These are phyloP conservation scores for Hylia prasina DNA, from an alignment of 2,113 vertebrate genomes.

Conservation along the genomic window DNA sequence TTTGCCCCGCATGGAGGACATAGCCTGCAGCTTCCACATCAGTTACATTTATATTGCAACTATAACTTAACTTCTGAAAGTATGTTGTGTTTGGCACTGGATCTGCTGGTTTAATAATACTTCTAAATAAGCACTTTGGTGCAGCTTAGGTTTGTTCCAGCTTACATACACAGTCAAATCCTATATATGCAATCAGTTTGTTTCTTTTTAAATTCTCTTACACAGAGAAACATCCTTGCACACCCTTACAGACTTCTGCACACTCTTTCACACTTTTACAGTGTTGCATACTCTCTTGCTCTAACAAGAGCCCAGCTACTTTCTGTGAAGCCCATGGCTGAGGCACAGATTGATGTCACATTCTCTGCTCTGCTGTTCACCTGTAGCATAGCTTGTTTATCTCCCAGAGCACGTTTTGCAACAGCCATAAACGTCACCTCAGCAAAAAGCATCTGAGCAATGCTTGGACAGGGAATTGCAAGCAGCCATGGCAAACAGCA, in stretches of 20 bases:
- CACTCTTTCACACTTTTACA: background rate
- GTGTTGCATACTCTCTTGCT: background rate
- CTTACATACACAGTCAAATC: background rate
- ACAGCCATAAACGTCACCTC: slow-evolving; percentile 16
- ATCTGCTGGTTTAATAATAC: background rate
- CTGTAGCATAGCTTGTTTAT: background rate
- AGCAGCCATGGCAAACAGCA: slow-evolving; percentile 57
- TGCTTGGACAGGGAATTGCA: background rate
- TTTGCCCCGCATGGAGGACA: background rate
- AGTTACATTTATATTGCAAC: background rate
- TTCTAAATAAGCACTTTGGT: background rate
- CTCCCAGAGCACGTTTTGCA: background rate
- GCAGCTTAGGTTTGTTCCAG: background rate
- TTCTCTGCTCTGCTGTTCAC: background rate
- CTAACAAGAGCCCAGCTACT: background rate
- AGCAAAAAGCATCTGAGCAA: background rate
- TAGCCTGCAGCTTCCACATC: background rate
- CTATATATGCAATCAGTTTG: background rate
- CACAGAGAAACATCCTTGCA: background rate
- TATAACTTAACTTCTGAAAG: background rate
- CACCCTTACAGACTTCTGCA: background rate
- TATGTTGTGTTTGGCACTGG: too few species aligned
- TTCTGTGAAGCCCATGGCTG: background rate
- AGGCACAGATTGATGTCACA: background rate
- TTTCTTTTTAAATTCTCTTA: background rate